These are phyloP conservation scores for Gadus chalcogrammus DNA, from an alignment of 2,113 vertebrate species.

Conservation along the genomic window DNA sequence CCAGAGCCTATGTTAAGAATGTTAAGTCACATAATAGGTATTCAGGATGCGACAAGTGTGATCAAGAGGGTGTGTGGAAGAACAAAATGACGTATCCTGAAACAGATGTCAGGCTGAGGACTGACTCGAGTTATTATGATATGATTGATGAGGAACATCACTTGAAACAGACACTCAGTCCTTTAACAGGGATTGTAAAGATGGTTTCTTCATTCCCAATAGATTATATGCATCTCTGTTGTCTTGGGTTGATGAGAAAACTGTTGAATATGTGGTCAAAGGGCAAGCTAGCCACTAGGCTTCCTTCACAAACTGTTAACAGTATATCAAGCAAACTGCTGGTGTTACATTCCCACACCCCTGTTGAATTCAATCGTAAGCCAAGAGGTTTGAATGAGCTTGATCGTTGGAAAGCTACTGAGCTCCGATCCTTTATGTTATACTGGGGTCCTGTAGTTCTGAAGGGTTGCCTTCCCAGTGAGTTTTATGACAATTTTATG, in stretches of 20 bases:
- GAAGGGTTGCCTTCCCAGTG: conserved; percentile 3
- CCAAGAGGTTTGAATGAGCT: conserved; percentile 7
- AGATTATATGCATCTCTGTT: conserved; percentile 29
- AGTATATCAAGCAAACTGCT: conserved; percentile 18
- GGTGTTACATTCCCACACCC: neutral
- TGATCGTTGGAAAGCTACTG: no score
- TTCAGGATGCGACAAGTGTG: no score
- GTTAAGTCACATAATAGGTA: conserved; percentile 18
- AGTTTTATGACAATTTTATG: conserved; percentile 28
- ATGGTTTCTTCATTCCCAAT: conserved; percentile 26
- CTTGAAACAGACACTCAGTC: conserved; percentile 1
- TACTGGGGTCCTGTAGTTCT: no score
- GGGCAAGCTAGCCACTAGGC: conserved; percentile 4
- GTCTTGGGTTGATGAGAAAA: conserved; percentile 24
- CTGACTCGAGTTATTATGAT: conserved; percentile 10
- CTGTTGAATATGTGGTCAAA: conserved; percentile 19
- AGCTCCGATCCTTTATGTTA: no score
- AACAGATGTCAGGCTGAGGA: conserved; percentile 7
- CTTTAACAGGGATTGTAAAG: conserved; percentile 11
- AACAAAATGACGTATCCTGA: conserved; percentile 19
- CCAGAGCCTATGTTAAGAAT: conserved; percentile 20
- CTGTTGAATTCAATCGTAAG: conserved; percentile 13
- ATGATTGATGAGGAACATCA: conserved; percentile 31
- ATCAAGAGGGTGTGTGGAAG: conserved; percentile 17
- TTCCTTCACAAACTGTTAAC: conserved; percentile 3